Evolutionary conservation across 2,797 vertebrate species (phyloP).

Genomic region (Trichosurus vulpecula): DNA sequence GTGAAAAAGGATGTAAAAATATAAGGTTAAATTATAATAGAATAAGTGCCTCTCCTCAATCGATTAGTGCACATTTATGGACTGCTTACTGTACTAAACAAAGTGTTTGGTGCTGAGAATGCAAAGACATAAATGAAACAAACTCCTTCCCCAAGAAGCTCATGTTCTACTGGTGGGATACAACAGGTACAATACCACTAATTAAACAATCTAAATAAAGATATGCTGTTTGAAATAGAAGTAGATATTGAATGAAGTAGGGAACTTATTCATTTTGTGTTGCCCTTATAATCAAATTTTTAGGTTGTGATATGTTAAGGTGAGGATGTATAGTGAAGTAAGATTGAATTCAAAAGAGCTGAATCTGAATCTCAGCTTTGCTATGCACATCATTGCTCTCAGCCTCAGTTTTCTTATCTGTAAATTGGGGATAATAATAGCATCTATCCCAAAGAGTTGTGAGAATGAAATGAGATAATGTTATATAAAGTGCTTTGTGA

Average conservation of each 20-base stretch:
- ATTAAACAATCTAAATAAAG: neutral
- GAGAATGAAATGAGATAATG: neutral
- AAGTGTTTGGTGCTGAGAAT: neutral
- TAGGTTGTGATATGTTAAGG: neutral
- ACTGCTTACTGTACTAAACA: neutral
- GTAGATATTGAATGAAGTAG: neutral
- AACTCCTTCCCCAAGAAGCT: neutral
- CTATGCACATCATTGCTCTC: neutral
- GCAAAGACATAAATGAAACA: neutral
- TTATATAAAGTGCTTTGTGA: neutral
- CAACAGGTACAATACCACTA: neutral
- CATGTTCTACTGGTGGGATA: neutral
- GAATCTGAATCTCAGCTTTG: neutral
- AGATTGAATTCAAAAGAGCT: neutral
- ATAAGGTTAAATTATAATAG: neutral
- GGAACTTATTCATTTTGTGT: neutral
- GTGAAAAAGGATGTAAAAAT: neutral
- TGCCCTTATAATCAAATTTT: neutral
- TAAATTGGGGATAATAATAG: neutral
- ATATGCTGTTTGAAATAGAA: neutral
- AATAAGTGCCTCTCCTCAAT: neutral
- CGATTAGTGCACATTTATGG: neutral
- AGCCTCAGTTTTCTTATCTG: neutral
- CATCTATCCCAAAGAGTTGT: neutral
- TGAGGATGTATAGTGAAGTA: neutral